Conservation (phyloP, 2,113 vertebrate genomes). For the Pholis gunnellus region DNA sequence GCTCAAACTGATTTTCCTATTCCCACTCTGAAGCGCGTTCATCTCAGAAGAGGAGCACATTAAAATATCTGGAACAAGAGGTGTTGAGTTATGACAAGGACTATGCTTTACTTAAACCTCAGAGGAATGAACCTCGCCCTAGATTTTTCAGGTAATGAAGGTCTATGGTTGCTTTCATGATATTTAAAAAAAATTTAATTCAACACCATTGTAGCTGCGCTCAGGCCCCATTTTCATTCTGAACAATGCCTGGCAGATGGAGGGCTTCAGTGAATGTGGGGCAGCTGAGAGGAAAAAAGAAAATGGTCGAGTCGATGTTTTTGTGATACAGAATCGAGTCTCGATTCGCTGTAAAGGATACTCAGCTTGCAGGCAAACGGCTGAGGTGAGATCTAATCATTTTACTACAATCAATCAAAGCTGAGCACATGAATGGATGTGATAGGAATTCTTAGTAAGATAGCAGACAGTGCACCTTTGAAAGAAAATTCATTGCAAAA, state of each 20-base stretch:
- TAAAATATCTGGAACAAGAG: constrained; percentile 64
- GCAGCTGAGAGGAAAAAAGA: background rate
- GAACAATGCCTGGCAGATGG: constrained; percentile 48
- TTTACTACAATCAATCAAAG: constrained; percentile 49
- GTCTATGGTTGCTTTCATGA: constrained; percentile 36
- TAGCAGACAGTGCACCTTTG: background rate
- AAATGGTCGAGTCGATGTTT: constrained; percentile 29
- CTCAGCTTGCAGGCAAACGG: constrained; percentile 5
- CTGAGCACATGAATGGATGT: constrained; percentile 27
- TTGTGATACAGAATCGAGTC: constrained; percentile 39
- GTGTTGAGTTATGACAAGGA: constrained; percentile 54
- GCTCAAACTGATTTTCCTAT: constrained; percentile 47
- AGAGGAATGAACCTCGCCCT: constrained; percentile 54
- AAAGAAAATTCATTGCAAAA: background rate
- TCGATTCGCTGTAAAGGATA: constrained; percentile 39
- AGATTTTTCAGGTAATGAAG: constrained; percentile 54
- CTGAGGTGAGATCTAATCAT: constrained; percentile 33
- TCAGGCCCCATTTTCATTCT: constrained; percentile 49
- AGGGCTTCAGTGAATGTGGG: constrained; percentile 24
- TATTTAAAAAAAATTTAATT: constrained; percentile 56
- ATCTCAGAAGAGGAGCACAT: constrained; percentile 46
- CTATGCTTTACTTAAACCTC: constrained; percentile 62
- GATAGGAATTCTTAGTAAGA: constrained; percentile 18
- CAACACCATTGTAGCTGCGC: constrained; percentile 41
- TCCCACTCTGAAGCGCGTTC: constrained; percentile 33